These are phyloP conservation scores for Ganaspis sp. DNA, from an alignment of 1,140 invertebrate species.

Conservation along the genomic window DNA sequence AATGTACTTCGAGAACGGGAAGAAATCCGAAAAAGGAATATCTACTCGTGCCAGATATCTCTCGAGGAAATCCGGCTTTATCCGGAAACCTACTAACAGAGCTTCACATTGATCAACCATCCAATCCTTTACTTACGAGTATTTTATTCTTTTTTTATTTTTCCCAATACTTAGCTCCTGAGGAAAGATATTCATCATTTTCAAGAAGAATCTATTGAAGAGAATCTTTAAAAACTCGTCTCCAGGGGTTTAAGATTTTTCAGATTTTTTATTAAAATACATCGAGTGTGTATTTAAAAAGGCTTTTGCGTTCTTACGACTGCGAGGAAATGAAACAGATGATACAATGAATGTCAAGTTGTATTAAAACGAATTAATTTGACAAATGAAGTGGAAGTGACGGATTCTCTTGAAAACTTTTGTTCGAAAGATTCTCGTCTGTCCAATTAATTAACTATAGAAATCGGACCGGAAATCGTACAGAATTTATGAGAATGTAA, in stretches of 20 bases:
- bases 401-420: no score
- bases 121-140: conserved; percentile 46
- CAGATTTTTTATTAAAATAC: neutral
- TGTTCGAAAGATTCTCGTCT: no score
- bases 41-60: conserved; percentile 24
- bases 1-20: conserved; percentile 4
- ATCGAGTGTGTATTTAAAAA: neutral
- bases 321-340: no score
- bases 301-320: no score
- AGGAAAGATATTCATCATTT: conserved; percentile 7
- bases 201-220: neutral
- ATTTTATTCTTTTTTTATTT: conserved; percentile 43
- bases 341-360: no score
- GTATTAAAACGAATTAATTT: no score
- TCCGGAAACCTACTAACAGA: conserved; percentile 27
- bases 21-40: conserved; percentile 29
- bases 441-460: no score
- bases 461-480: no score
- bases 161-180: neutral
- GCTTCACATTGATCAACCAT: conserved; percentile 58
- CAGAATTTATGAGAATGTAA: no score
- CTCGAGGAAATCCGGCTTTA: conserved; percentile 12
- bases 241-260: neutral
- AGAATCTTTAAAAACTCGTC: conserved; percentile 7
- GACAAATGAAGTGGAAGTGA: no score